A percentile compares a stretch with the other conserved stretches of the same genome.
Conservation (phyloP, 2,888 invertebrate species). For the Catocala sponsa region DNA sequence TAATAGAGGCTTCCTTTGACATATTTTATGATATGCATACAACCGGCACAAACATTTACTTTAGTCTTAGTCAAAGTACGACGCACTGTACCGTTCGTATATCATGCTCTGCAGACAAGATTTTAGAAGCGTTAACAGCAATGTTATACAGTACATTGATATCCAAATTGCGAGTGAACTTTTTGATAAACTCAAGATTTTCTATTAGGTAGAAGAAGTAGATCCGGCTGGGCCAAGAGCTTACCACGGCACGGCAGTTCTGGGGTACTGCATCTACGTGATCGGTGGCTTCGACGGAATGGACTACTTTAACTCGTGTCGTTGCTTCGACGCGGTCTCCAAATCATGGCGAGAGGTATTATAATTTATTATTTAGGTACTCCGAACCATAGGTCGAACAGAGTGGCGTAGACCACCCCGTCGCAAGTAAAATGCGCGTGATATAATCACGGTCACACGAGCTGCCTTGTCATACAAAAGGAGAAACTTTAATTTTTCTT, state of each 20-base stretch:
- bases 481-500: too few relatives aligned
- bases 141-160: not conserved
- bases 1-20: too few relatives aligned
- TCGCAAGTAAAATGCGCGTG: too few relatives aligned
- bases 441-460: too few relatives aligned
- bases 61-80: too few relatives aligned
- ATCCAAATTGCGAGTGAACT: not conserved
- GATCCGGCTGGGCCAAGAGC: slow-evolving; percentile 95
- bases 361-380: not conserved
- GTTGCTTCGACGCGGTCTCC: slow-evolving; percentile 95
- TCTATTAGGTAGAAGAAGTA: slow-evolving; percentile 90
- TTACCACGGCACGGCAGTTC: slow-evolving; percentile 97
- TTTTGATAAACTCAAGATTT: not conserved
- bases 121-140: too few relatives aligned
- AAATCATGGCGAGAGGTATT: slow-evolving; percentile 94
- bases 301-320: slow-evolving; percentile 95
- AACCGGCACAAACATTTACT: too few relatives aligned
- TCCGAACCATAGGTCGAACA: not conserved
- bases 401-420: too few relatives aligned
- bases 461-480: too few relatives aligned
- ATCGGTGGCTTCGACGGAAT: slow-evolving; percentile 98
- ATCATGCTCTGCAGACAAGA: too few relatives aligned
- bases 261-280: slow-evolving; percentile 94
- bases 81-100: too few relatives aligned
- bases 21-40: too few relatives aligned